Conservation (phyloP, 2,797 vertebrate species). For the Emys orbicularis region DNA sequence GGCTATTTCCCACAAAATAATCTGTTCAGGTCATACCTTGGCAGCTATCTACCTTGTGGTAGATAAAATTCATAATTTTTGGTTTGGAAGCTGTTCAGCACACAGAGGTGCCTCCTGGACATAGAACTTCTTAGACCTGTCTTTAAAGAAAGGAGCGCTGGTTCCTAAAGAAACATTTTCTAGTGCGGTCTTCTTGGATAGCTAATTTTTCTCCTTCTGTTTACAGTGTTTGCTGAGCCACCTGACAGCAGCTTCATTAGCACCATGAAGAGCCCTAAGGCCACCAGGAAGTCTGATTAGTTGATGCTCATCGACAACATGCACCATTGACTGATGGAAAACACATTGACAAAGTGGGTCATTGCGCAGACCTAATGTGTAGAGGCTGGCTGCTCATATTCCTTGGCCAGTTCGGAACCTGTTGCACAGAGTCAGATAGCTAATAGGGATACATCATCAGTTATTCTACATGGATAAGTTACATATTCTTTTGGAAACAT, state of each 20-base stretch:
- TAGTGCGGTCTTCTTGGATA: neutral
- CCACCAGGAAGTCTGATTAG: neutral
- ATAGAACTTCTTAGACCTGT: neutral
- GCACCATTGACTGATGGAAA: neutral
- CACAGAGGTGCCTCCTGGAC: neutral
- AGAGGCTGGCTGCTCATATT: neutral
- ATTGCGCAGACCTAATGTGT: no score
- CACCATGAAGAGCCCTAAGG: neutral
- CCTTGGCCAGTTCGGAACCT: neutral
- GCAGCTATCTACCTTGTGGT: neutral
- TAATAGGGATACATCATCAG: neutral
- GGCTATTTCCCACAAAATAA: neutral
- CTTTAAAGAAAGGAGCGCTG: neutral
- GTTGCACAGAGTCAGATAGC: neutral
- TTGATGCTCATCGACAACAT: neutral
- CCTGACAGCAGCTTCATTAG: neutral
- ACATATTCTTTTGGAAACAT: neutral
- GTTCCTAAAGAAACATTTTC: neutral
- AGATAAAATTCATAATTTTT: neutral
- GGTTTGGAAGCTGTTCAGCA: neutral
- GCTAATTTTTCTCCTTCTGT: neutral
- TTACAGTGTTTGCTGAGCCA: neutral
- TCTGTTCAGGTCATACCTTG: neutral
- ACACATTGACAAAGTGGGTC: neutral
- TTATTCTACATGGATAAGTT: neutral